Percentiles rank a stretch among this genome's conserved stretches.
These are phyloP conservation scores for Amphipyra tragopoginis DNA, from an alignment of 2,888 invertebrate species.

Conservation along the genomic window DNA sequence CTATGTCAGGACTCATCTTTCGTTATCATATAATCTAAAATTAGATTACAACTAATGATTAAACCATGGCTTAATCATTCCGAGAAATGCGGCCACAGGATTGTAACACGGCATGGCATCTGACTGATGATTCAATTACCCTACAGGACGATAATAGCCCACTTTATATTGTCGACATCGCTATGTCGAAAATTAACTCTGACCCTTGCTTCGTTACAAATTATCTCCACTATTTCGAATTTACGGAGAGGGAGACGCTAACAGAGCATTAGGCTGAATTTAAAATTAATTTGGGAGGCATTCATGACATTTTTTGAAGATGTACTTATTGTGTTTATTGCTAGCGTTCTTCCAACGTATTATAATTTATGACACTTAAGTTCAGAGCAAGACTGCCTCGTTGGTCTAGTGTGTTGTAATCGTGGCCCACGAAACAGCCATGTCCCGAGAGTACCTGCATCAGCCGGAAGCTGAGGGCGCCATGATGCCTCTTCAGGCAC, in stretches of 20 bases:
- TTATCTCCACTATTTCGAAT: conserved; percentile 41
- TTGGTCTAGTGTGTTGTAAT: no score
- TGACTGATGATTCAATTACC: conserved; percentile 57
- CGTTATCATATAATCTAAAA: no score
- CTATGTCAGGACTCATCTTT: no score
- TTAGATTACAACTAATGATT: background rate
- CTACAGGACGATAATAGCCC: conserved; percentile 47
- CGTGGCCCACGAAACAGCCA: no score
- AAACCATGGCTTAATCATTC: conserved; percentile 15
- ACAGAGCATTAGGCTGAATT: conserved; percentile 19
- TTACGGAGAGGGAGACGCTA: conserved; percentile 18
- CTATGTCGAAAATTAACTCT: conserved; percentile 58
- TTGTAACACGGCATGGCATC: conserved; percentile 26
- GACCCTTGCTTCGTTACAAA: conserved; percentile 50
- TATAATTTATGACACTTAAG: no score
- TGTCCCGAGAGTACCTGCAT: no score
- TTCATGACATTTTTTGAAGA: conserved; percentile 12
- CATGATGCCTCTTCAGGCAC: no score
- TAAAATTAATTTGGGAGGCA: conserved; percentile 30
- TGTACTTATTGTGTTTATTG: no score
- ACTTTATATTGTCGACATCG: conserved; percentile 55
- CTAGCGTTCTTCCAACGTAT: no score
- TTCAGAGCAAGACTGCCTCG: no score
- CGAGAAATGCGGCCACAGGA: conserved; percentile 26
- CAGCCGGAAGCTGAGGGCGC: no score